phyloP scores from a whole-genome alignment of 2,797 vertebrate species.

The Chiroxiphia lanceolata region DNA sequence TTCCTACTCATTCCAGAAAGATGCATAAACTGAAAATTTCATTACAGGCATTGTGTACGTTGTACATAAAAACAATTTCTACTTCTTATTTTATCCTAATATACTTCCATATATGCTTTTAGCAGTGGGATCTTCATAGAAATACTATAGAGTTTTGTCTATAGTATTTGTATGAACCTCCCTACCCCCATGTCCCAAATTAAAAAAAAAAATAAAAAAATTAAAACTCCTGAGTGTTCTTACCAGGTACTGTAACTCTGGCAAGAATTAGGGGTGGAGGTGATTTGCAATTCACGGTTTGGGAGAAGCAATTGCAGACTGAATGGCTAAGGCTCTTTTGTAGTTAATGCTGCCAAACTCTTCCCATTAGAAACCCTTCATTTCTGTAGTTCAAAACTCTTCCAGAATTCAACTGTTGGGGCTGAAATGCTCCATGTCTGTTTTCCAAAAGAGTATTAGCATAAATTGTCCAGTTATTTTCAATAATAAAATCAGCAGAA shows the following conservation, averaged over 20 bases:
- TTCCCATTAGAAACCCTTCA: constrained; percentile 33
- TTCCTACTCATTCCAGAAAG: constrained; percentile 32
- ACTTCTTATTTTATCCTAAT: not conserved
- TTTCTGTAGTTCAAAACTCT: not conserved
- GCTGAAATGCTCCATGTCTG: constrained; percentile 31
- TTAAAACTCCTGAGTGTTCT: not conserved
- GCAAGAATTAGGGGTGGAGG: not conserved
- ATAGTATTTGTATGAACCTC: no score
- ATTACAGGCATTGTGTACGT: not conserved
- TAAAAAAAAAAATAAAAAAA: not conserved
- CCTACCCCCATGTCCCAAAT: not conserved
- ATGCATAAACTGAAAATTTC: constrained; percentile 34
- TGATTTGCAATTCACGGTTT: not conserved
- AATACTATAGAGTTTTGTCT: not conserved
- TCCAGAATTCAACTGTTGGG: constrained; percentile 42
- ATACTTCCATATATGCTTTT: not conserved
- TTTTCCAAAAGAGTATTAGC: constrained; percentile 38
- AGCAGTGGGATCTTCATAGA: not conserved
- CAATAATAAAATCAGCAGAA: constrained; percentile 49
- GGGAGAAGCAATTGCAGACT: not conserved
- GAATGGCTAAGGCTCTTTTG: not conserved
- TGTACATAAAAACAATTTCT: constrained; percentile 19
- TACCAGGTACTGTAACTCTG: not conserved
- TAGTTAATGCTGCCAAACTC: constrained; percentile 15
- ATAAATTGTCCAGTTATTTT: constrained; percentile 56